Evolutionary conservation across 2,888 invertebrate species (phyloP).

Genomic region (Emmelina monodactyla): DNA sequence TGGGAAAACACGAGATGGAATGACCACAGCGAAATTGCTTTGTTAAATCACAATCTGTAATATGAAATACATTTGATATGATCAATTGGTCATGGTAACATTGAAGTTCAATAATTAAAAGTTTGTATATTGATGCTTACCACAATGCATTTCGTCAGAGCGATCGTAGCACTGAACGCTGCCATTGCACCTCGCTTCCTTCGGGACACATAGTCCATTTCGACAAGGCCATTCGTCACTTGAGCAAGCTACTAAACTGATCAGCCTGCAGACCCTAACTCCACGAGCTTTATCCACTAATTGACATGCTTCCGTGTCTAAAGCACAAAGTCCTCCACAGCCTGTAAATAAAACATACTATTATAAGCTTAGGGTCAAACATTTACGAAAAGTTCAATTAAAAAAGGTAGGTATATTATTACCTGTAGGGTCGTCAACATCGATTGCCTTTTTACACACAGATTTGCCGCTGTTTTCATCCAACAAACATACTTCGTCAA

Average conservation of each 20-base stretch:
- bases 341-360: too few relatives aligned
- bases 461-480: slow-evolving; percentile 67
- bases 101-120: too few relatives aligned
- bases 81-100: too few relatives aligned
- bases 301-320: slow-evolving; percentile 71
- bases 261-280: slow-evolving; percentile 64
- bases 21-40: slow-evolving; percentile 79
- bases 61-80: slow-evolving; percentile 6
- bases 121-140: slow-evolving; percentile 58
- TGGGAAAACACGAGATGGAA: slow-evolving; percentile 75
- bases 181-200: slow-evolving; percentile 73
- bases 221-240: slow-evolving; percentile 74
- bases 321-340: slow-evolving; percentile 71
- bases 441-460: slow-evolving; percentile 57
- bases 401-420: slow-evolving; percentile 12
- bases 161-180: slow-evolving; percentile 77
- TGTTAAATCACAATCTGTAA: slow-evolving; percentile 71
- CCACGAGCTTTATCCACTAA: slow-evolving; percentile 58
- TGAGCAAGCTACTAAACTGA: slow-evolving; percentile 68
- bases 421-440: slow-evolving; percentile 69
- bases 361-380: too few relatives aligned
- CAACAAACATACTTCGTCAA: slow-evolving; percentile 69
- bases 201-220: slow-evolving; percentile 73
- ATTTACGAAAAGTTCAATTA: too few relatives aligned
- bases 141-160: slow-evolving; percentile 77